phyloP scores from a whole-genome alignment of 2,113 vertebrate genomes.

The Syrmaticus mikado region DNA sequence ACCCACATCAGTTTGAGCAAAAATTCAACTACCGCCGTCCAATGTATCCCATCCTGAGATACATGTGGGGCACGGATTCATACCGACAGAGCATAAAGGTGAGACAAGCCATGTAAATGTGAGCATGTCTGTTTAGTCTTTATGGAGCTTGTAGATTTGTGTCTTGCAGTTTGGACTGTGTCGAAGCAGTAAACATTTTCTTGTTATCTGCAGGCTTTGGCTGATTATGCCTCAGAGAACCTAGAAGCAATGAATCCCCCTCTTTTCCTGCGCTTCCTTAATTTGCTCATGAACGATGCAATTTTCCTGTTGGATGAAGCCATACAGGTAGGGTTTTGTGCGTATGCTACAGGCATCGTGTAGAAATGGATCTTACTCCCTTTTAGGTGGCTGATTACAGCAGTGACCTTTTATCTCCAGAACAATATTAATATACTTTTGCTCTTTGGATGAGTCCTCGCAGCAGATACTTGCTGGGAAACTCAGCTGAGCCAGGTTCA shows the following conservation, averaged over 20 bases:
- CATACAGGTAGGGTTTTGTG: constrained; percentile 87
- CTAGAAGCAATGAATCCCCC: constrained; percentile 97
- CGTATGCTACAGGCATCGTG: rapidly evolving
- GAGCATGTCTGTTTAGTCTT: neutral
- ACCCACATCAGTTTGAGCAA: constrained; percentile 99
- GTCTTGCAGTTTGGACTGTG: rapidly evolving
- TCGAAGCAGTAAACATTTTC: neutral
- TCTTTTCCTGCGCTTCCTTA: constrained; percentile 95
- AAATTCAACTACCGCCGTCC: constrained; percentile 99
- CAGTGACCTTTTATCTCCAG: neutral
- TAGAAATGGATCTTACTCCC: neutral
- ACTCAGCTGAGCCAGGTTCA: no score
- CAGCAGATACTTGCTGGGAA: neutral
- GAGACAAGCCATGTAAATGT: neutral
- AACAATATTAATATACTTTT: neutral
- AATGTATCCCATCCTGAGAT: constrained; percentile 97
- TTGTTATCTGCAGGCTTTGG: constrained; percentile 82
- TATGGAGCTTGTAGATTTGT: rapidly evolving
- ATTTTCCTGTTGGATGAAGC: constrained; percentile 98
- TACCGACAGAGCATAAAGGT: constrained; percentile 96
- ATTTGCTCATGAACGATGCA: constrained; percentile 97
- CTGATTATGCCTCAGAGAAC: constrained; percentile 93
- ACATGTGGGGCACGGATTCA: constrained; percentile 93
- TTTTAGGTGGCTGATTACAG: rapidly evolving
- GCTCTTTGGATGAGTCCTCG: neutral